Evolutionary conservation across 2,113 vertebrate species (phyloP).

Genomic region (Dendropsophus ebraccatus): DNA sequence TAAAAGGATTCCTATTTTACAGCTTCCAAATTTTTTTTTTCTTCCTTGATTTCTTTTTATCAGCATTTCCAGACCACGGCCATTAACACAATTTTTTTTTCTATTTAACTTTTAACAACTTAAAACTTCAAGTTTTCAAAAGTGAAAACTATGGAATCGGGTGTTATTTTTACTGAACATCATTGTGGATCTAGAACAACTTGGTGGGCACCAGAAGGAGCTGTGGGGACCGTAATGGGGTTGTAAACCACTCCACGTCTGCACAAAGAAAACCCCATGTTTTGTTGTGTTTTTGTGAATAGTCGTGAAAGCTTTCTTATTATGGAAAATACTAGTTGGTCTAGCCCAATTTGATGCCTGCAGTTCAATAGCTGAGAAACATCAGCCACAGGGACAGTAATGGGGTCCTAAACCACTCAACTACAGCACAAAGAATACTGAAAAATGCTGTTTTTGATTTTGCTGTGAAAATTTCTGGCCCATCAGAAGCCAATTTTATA

Average conservation of each 20-base stretch:
- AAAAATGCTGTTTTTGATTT: no score
- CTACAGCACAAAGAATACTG: no score
- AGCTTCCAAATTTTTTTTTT: constrained; percentile 65
- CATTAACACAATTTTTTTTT: constrained; percentile 33
- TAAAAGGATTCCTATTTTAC: constrained; percentile 68
- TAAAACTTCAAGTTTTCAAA: not conserved
- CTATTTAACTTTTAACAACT: constrained; percentile 5
- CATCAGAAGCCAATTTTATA: no score
- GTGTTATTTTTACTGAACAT: not conserved
- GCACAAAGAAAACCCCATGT: not conserved
- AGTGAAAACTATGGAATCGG: not conserved
- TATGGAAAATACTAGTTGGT: no score
- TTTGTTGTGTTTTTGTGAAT: not conserved
- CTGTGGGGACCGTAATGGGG: not conserved
- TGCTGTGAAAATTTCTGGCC: no score
- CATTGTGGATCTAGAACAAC: not conserved
- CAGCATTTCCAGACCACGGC: constrained; percentile 50
- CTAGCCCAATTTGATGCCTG: not conserved
- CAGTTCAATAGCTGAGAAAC: no score
- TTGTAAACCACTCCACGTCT: not conserved
- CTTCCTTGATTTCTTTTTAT: constrained; percentile 52
- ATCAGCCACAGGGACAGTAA: not conserved
- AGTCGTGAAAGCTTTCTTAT: no score
- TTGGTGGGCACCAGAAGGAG: not conserved
- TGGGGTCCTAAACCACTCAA: not conserved